phyloP scores from a whole-genome alignment of 2,113 vertebrate genomes.

The Scytalopus superciliaris region DNA sequence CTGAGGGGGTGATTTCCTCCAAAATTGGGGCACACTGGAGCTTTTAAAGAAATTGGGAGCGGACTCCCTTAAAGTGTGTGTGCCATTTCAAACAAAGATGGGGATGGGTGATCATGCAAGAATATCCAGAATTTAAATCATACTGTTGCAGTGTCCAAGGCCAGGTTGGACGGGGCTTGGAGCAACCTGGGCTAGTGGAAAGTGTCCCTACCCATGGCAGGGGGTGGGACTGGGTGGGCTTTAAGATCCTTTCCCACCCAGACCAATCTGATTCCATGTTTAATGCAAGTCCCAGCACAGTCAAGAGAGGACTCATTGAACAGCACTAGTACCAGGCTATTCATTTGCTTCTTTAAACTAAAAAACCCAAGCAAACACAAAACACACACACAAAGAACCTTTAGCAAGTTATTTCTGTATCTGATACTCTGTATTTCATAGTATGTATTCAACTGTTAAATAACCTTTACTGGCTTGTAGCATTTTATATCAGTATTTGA shows the following conservation, averaged over 20 bases:
- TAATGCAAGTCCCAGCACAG: not conserved
- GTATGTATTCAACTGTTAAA: not conserved
- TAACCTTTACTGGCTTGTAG: not conserved
- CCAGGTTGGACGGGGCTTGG: not conserved
- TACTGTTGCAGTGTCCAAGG: not conserved
- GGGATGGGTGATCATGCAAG: not conserved
- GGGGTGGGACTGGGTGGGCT: not conserved
- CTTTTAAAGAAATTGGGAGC: not conserved
- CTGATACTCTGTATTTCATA: not conserved
- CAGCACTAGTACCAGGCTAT: not conserved
- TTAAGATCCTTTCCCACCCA: not conserved
- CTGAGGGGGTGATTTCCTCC: not conserved
- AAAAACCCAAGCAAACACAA: not conserved
- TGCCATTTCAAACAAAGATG: not conserved
- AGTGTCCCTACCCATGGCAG: not conserved
- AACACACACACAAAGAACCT: fast-evolving
- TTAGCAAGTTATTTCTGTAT: not conserved
- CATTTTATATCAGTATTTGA: not conserved
- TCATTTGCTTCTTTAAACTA: not conserved
- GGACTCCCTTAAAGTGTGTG: not conserved
- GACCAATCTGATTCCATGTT: not conserved
- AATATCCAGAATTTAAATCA: fast-evolving
- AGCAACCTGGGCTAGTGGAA: not conserved
- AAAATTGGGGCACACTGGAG: not conserved
- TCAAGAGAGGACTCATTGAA: not conserved